These are phyloP conservation scores for Perdita meconis DNA, from an alignment of 2,888 invertebrate genomes.

Conservation along the genomic window DNA sequence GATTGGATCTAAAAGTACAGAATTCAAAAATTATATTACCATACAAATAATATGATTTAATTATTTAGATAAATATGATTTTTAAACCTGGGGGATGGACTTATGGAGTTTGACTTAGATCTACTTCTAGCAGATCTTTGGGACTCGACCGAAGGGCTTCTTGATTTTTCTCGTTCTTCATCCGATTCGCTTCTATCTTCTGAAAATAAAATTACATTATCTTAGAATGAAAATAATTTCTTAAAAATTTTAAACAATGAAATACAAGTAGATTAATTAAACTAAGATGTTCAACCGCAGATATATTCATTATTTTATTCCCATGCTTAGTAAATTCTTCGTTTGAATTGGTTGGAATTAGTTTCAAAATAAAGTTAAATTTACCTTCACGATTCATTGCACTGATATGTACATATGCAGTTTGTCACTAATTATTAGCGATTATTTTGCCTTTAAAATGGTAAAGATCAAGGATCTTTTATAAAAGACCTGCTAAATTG, in stretches of 20 bases:
- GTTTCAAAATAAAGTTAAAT: not conserved
- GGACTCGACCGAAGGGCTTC: slow-evolving; percentile 67
- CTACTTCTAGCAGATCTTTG: slow-evolving; percentile 69
- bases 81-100: slow-evolving; percentile 71
- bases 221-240: not conserved
- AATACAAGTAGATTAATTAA: not conserved
- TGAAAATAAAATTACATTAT: slow-evolving; percentile 37
- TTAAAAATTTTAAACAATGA: too few relatives aligned
- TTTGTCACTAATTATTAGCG: slow-evolving; percentile 30
- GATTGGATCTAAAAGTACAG: slow-evolving; percentile 66
- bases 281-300: not conserved
- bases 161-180: slow-evolving; percentile 71
- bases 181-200: slow-evolving; percentile 73
- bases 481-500: slow-evolving; percentile 42
- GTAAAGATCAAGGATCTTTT: not conserved
- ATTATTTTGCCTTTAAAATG: slow-evolving; percentile 13
- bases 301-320: not conserved
- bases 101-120: slow-evolving; percentile 71
- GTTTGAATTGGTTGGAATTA: not conserved
- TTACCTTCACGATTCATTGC: slow-evolving; percentile 66
- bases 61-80: slow-evolving; percentile 12
- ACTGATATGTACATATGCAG: slow-evolving; percentile 42
- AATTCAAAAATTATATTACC: not conserved
- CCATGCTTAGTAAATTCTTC: not conserved
- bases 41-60: not conserved